Conservation (phyloP, 2,888 invertebrate species). For the Ochropleura plecta region DNA sequence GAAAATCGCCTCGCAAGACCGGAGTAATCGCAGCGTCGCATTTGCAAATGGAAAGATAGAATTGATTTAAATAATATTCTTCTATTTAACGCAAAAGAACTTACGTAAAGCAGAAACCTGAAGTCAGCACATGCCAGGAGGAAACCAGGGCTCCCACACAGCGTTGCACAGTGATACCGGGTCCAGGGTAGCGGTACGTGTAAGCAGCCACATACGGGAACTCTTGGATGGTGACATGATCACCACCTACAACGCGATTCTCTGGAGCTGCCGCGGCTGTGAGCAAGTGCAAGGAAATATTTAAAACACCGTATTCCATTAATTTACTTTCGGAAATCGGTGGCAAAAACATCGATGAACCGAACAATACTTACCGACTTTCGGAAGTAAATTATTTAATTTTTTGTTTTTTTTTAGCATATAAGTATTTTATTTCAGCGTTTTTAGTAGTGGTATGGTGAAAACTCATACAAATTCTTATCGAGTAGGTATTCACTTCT, state of each 20-base stretch:
- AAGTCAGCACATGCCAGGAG: constrained; percentile 78
- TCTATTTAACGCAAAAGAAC: constrained; percentile 47
- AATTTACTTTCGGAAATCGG: no score
- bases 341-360: no score
- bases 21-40: not conserved
- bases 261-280: constrained; percentile 74
- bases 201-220: constrained; percentile 75
- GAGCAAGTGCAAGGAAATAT: not conserved
- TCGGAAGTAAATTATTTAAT: no score
- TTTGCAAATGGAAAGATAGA: not conserved
- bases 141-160: constrained; percentile 81
- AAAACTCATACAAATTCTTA: no score
- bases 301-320: no score
- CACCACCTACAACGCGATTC: constrained; percentile 75
- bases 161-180: constrained; percentile 75
- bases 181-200: constrained; percentile 74
- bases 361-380: no score
- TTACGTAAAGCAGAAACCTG: constrained; percentile 80
- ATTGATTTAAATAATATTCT: not conserved
- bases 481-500: no score
- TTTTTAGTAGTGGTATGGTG: no score
- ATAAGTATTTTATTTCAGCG: no score
- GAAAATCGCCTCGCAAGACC: no score
- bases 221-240: constrained; percentile 73
- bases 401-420: no score